Percentiles rank a stretch among this genome's conserved stretches.
Evolutionary conservation across 2,888 invertebrate genomes (phyloP).

Genomic region (Rosalia funebris): DNA sequence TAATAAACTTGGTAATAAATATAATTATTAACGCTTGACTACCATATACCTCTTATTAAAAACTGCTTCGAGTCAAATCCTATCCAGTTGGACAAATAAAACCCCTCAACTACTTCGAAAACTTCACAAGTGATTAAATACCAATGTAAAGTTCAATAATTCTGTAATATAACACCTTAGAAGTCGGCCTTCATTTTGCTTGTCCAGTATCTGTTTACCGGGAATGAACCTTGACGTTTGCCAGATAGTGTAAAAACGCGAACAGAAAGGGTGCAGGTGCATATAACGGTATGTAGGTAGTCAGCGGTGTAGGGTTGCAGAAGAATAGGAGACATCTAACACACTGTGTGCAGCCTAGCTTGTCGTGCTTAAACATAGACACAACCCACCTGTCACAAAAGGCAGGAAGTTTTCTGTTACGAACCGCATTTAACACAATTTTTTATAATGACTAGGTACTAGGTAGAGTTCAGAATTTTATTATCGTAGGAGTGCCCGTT

Average conservation of each 20-base stretch:
- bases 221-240: constrained; percentile 12
- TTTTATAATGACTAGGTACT: constrained; percentile 22
- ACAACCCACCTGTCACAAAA: constrained; percentile 34
- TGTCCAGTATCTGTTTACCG: not conserved
- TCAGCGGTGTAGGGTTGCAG: constrained; percentile 37
- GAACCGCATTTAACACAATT: constrained; percentile 18
- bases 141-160: not conserved
- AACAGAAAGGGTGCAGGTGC: constrained; percentile 38
- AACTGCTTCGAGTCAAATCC: not conserved
- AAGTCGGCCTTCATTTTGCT: constrained; percentile 7
- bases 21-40: too few species aligned
- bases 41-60: too few species aligned
- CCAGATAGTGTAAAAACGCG: constrained; percentile 5
- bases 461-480: constrained; percentile 31
- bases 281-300: too few species aligned
- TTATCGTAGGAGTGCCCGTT: constrained; percentile 33
- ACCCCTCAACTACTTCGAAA: not conserved
- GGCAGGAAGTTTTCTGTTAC: constrained; percentile 34
- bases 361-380: constrained; percentile 5
- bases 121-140: constrained; percentile 1
- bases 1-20: too few species aligned
- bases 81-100: constrained; percentile 1
- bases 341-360: constrained; percentile 8
- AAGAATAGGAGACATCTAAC: constrained; percentile 16
- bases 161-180: not conserved